A percentile compares a stretch with the other conserved stretches of the same genome.
phyloP scores from a whole-genome alignment of 1,140 invertebrate genomes.

The Brachionus sp. region DNA sequence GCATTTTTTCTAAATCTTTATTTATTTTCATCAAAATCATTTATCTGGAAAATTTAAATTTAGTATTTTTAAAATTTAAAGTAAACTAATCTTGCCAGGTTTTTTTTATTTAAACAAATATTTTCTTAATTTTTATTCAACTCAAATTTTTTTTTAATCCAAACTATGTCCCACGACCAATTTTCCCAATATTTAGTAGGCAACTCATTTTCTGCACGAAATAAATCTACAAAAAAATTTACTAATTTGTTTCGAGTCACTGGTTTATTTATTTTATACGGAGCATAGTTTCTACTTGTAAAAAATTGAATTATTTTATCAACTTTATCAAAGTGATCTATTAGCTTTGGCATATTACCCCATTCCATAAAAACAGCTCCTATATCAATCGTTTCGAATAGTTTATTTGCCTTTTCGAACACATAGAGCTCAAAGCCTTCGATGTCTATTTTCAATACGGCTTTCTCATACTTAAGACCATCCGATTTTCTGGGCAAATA shows the following conservation, averaged over 20 bases:
- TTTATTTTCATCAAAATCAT: no score
- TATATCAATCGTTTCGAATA: neutral
- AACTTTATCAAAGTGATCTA: neutral
- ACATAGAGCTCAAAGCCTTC: slow-evolving; percentile 19
- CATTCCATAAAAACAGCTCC: slow-evolving; percentile 26
- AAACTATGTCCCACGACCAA: slow-evolving; percentile 26
- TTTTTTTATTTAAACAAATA: neutral
- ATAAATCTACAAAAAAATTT: neutral
- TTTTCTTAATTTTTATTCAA: neutral
- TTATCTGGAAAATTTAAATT: no score
- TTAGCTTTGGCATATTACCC: neutral
- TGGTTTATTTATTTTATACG: neutral
- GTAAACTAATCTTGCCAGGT: no score
- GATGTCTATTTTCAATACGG: slow-evolving; percentile 16
- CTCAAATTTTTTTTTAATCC: neutral
- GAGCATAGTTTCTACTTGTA: neutral
- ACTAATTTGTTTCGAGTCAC: neutral
- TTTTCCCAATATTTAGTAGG: neutral
- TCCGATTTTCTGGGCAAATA: neutral
- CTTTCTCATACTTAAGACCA: neutral
- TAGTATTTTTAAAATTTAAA: no score
- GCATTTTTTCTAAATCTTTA: no score
- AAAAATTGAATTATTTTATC: slow-evolving; percentile 13
- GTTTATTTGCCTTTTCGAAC: neutral
- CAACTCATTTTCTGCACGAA: neutral